Evolutionary conservation across 2,113 vertebrate genomes (phyloP).

Genomic region (Scalopus aquaticus): DNA sequence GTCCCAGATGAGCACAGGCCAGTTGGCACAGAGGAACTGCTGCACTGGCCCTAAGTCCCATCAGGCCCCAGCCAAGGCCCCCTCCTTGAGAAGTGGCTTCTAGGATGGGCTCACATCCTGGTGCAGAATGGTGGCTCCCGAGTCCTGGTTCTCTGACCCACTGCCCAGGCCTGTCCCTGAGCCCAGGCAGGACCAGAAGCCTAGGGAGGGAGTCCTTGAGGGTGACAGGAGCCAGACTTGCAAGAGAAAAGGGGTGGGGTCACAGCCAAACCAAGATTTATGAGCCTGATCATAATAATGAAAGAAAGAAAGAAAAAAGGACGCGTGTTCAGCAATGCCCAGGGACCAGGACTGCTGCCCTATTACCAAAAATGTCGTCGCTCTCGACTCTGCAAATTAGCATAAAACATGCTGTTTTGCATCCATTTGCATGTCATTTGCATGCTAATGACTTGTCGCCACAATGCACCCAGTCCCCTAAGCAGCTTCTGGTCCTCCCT

Average conservation of each 20-base stretch:
- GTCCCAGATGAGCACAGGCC: not conserved
- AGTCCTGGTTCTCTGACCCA: conserved; percentile 29
- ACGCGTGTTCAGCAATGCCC: conserved; percentile 77
- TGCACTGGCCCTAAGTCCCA: not conserved
- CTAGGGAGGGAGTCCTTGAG: not conserved
- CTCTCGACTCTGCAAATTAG: conserved; percentile 79
- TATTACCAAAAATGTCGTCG: conserved; percentile 81
- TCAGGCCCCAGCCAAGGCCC: not conserved
- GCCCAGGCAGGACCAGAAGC: not conserved
- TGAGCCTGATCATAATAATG: conserved; percentile 70
- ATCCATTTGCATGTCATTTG: conserved; percentile 76
- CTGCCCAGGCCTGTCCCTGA: not conserved
- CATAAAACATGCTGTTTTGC: conserved; percentile 83
- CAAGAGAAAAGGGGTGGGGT: conserved; percentile 51
- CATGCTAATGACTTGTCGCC: conserved; percentile 72
- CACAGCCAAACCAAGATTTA: conserved; percentile 78
- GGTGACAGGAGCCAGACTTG: conserved; percentile 52
- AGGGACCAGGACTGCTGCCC: conserved; percentile 80
- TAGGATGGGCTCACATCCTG: not conserved
- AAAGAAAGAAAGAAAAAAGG: conserved; percentile 73
- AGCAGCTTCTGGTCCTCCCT: conserved; percentile 67
- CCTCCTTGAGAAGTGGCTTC: not conserved
- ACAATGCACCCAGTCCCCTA: conserved; percentile 77
- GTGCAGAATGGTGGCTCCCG: conserved; percentile 1
- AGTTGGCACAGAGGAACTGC: not conserved